These are phyloP conservation scores for Drosophila lowei DNA, from an alignment of 1,140 invertebrate genomes.

Conservation along the genomic window DNA sequence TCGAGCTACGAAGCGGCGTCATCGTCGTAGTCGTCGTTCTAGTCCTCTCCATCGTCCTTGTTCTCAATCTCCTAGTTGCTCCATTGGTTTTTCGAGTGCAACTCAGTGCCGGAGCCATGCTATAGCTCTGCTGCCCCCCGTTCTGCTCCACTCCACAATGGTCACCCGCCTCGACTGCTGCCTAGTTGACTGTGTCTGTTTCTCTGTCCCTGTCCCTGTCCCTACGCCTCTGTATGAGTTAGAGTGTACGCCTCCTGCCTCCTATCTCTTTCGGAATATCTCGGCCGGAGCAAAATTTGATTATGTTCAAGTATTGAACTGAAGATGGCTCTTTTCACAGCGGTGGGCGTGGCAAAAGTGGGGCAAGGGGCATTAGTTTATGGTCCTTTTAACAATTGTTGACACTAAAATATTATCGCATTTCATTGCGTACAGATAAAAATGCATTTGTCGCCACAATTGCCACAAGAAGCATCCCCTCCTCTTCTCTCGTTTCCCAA, in stretches of 20 bases:
- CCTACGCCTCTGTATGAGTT: background rate
- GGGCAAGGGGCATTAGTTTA: constrained; percentile 73
- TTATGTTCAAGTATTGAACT: constrained; percentile 80
- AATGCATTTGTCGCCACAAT: constrained; percentile 81
- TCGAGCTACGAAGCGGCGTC: constrained; percentile 24
- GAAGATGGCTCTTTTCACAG: constrained; percentile 59
- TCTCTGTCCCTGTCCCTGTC: constrained; percentile 37
- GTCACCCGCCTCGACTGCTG: constrained; percentile 73
- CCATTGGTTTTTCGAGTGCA: constrained; percentile 71
- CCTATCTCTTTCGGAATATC: constrained; percentile 67
- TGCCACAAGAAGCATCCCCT: constrained; percentile 57
- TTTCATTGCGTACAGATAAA: constrained; percentile 82
- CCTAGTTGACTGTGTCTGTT: constrained; percentile 80
- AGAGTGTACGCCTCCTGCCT: constrained; percentile 24
- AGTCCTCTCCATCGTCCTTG: constrained; percentile 22
- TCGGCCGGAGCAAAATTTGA: constrained; percentile 69
- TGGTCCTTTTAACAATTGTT: constrained; percentile 83
- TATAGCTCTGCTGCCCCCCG: constrained; percentile 17
- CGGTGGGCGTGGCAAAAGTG: constrained; percentile 23
- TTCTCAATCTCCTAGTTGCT: constrained; percentile 57
- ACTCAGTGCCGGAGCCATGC: constrained; percentile 43
- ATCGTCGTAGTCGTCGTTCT: constrained; percentile 3
- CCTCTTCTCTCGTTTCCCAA: constrained; percentile 7
- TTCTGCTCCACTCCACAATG: constrained; percentile 49
- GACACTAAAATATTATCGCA: constrained; percentile 83